Conservation (phyloP, 37 sponge, comb jelly and placozoan genomes). For the Ianthella basta region DNA sequence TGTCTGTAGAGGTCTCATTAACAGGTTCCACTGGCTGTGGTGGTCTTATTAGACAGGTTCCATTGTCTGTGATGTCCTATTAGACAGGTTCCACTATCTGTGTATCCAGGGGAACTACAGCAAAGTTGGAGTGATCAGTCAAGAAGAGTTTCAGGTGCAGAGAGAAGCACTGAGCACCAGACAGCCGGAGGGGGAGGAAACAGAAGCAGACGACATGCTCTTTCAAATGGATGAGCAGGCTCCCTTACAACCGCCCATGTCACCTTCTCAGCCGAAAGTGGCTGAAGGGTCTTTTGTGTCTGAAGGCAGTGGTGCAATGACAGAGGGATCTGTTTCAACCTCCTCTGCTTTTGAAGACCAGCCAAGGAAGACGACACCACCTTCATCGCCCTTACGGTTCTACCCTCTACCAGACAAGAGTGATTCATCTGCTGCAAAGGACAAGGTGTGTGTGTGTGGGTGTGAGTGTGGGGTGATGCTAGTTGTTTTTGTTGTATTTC, state of each 20-base stretch:
- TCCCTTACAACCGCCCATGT: not conserved
- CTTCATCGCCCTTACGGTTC: constrained; percentile 16
- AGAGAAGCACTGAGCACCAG: constrained; percentile 31
- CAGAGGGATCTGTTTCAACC: not conserved
- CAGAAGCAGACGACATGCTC: constrained; percentile 40
- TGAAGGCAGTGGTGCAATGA: not conserved
- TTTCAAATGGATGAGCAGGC: constrained; percentile 44
- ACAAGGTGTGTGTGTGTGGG: constrained; percentile 20
- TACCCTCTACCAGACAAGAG: constrained; percentile 41
- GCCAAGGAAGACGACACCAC: not conserved
- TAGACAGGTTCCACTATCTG: no score
- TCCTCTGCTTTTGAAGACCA: not conserved
- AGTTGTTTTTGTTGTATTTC: no score
- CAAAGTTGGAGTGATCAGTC: constrained; percentile 68
- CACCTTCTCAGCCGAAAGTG: not conserved
- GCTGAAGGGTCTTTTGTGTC: not conserved
- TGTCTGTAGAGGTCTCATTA: no score
- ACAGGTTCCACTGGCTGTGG: no score
- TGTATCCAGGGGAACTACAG: constrained; percentile 21
- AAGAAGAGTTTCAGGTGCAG: constrained; percentile 80
- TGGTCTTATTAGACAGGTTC: no score
- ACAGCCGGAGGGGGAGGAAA: not conserved
- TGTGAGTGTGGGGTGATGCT: no score
- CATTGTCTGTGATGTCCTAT: no score
- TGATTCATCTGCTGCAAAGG: not conserved